Base-by-base conservation (phyloP, 1,140 invertebrate genomes). In the Alviniconcha marisindica region DNA sequence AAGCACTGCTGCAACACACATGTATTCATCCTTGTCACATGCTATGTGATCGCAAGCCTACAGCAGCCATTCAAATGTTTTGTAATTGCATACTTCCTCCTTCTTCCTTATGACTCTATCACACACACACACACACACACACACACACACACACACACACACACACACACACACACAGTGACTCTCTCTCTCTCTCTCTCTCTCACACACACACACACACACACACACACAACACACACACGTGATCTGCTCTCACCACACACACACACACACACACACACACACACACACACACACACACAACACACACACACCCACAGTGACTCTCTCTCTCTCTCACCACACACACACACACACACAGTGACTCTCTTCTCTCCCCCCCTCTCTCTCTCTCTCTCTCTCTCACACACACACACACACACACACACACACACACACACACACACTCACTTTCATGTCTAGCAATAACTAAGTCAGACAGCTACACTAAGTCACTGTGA, bases 361-460 rank as follows among this genome's bases (percentile, higher is more conserved):
- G 12, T 69, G 33, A 14, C 12, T 31, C 33, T 69, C n/a, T 36
- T 69, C n/a, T 69, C 63, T 69, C 33, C 63, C 14, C 18, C 44
- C 44, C 18, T 18, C 7, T 10, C 44, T 31, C n/a, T 69, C 63
- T 31, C n/a, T 69, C 63, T 69, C 63, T 28, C 63, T 28, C 63
- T 66, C 63, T 69, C 63, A 21, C 63, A 31, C 63, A 1, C 63
- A 69, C 63, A 69, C 63, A 69, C 63, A 69, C 63, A 24, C 15
- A 69, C 15, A 14, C 63, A 69, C 4, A 76, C 42, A 76, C 36
- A 73, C 1, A 73, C 33, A n/a, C n/a, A n/a, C n/a, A n/a, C n/a
- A n/a, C n/a, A n/a, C n/a, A n/a, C n/a, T n/a, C n/a, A n/a, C n/a
- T 31, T 73, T 1, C 69, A 18, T 5, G 31, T 18, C 18, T 18